Evolutionary conservation across 2,797 vertebrate species (phyloP).

Genomic region (Adelosebastes latens): DNA sequence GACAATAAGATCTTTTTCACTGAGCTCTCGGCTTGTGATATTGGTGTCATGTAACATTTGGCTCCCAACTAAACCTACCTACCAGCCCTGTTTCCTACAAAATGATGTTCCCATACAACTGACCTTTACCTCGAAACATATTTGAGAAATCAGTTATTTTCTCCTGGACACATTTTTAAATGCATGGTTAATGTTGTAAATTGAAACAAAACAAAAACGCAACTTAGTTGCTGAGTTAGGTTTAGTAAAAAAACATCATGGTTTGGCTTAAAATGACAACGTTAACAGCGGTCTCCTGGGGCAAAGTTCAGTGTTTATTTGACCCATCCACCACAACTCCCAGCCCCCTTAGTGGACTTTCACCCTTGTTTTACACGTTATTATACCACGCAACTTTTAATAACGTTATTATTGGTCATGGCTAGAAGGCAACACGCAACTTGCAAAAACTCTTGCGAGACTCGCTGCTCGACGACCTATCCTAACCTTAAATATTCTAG

Average conservation of each 20-base stretch:
- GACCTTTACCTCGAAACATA: too few species aligned
- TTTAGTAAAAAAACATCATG: background rate
- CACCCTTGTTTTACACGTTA: background rate
- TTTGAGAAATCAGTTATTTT: too few species aligned
- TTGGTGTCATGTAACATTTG: background rate
- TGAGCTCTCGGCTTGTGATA: constrained; percentile 1
- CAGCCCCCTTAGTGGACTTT: too few species aligned
- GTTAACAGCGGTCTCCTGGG: too few species aligned
- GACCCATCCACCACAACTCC: background rate
- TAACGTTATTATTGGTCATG: background rate
- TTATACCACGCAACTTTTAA: background rate
- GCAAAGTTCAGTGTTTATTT: background rate
- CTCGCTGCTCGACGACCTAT: too few species aligned
- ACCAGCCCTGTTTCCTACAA: background rate
- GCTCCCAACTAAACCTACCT: background rate
- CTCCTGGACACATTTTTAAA: background rate
- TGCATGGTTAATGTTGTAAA: background rate
- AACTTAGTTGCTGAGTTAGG: background rate
- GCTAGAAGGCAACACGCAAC: background rate
- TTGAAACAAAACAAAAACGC: background rate
- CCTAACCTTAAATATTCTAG: too few species aligned
- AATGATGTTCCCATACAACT: background rate
- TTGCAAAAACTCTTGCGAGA: too few species aligned
- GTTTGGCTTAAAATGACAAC: too few species aligned
- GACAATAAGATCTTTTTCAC: background rate